Conservation (phyloP, 2,888 invertebrate species). For the Acanthosoma haemorrhoidale region DNA sequence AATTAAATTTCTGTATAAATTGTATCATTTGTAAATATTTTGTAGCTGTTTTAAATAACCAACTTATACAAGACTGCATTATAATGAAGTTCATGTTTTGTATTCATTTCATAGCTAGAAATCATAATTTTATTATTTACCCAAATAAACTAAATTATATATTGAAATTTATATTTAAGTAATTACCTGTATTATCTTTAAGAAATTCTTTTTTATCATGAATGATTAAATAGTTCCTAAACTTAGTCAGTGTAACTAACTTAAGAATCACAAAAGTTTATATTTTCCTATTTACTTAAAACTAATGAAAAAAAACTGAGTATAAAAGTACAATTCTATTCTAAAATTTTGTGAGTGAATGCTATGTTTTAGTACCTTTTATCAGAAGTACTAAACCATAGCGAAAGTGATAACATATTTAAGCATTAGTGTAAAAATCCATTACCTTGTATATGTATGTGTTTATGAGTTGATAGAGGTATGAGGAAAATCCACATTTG, state of each 20-base stretch:
- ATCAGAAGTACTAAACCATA: background rate
- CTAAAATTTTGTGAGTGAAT: no score
- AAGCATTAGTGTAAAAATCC: background rate
- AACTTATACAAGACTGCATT: slow-evolving; percentile 14
- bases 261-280: background rate
- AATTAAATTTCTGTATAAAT: background rate
- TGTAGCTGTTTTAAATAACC: slow-evolving; percentile 13
- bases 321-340: no score
- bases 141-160: background rate
- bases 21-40: background rate
- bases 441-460: no score
- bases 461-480: no score
- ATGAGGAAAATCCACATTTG: no score
- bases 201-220: background rate
- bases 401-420: background rate
- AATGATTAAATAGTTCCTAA: slow-evolving; percentile 4
- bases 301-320: no score
- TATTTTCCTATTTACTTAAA: background rate
- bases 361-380: background rate
- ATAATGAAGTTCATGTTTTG: background rate
- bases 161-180: background rate
- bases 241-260: background rate
- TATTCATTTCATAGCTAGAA: background rate
- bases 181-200: background rate
- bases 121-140: background rate